Evolutionary conservation across 2,888 invertebrate species (phyloP).

Genomic region (Dasysyrphus albostriatus): DNA sequence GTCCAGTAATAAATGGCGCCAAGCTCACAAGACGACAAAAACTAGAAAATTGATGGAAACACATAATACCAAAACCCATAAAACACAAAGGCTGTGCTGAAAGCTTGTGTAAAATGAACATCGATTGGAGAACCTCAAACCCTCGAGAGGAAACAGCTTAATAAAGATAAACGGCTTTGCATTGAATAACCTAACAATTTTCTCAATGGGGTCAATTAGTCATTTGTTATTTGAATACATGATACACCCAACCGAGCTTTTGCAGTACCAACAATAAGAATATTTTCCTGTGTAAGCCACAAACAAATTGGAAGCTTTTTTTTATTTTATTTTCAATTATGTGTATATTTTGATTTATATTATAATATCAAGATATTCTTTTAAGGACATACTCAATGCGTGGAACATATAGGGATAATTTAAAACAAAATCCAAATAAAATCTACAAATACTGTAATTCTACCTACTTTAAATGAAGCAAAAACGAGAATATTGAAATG

Average conservation of each 20-base stretch:
- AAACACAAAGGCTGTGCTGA: not conserved
- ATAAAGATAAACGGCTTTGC: conserved; percentile 15
- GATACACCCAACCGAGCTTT: not conserved
- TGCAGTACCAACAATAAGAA: not conserved
- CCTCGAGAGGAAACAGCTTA: not conserved
- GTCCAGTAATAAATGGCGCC: conserved; percentile 7
- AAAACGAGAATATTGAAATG: too few relatives aligned
- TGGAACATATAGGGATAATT: too few relatives aligned
- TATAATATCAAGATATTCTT: too few relatives aligned
- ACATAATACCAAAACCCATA: not conserved
- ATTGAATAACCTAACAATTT: conserved; percentile 8
- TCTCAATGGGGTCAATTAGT: conserved; percentile 17
- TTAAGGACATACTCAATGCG: too few relatives aligned
- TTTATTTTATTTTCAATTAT: not conserved
- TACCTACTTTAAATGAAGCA: too few relatives aligned
- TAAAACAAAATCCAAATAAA: too few relatives aligned
- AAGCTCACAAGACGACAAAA: not conserved
- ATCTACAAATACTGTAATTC: too few relatives aligned
- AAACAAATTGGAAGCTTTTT: not conserved
- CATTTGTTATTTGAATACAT: conserved; percentile 18
- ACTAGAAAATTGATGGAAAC: not conserved
- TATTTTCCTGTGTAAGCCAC: not conserved
- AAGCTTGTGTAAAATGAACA: not conserved
- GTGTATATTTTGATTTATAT: not conserved
- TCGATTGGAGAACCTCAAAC: not conserved